A percentile compares a stretch with the other conserved stretches of the same genome.
Evolutionary conservation across 1,140 invertebrate genomes (phyloP).

Genomic region (Limonius californicus): DNA sequence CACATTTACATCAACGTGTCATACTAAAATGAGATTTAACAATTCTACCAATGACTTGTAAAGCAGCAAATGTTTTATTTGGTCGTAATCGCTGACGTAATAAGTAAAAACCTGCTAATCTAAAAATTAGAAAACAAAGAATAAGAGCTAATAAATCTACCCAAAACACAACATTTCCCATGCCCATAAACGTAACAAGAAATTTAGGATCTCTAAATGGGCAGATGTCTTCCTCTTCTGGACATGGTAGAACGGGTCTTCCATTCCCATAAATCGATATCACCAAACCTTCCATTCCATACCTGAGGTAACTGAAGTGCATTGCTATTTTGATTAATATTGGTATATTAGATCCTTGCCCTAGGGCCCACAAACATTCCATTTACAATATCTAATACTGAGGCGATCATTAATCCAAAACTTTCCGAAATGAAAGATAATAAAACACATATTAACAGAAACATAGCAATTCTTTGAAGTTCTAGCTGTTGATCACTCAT

Average conservation of each 20-base stretch:
- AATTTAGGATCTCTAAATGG: slow-evolving; percentile 62
- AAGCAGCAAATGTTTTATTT: slow-evolving; percentile 57
- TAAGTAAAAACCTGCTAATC: slow-evolving; percentile 59
- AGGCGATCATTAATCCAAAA: slow-evolving; percentile 67
- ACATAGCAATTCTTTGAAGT: slow-evolving; percentile 64
- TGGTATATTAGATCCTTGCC: slow-evolving; percentile 59
- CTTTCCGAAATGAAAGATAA: slow-evolving; percentile 72
- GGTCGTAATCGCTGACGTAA: slow-evolving; percentile 62
- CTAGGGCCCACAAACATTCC: slow-evolving; percentile 77
- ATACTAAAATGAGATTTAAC: slow-evolving; percentile 31
- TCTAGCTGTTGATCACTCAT: slow-evolving; percentile 86
- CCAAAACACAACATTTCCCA: slow-evolving; percentile 61
- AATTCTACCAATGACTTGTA: slow-evolving; percentile 41
- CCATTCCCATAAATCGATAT: slow-evolving; percentile 66
- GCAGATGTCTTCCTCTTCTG: slow-evolving; percentile 62
- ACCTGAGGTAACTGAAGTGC: slow-evolving; percentile 77
- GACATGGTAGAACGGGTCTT: slow-evolving; percentile 63
- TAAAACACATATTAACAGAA: slow-evolving; percentile 62
- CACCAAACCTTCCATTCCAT: slow-evolving; percentile 73
- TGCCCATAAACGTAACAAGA: slow-evolving; percentile 58
- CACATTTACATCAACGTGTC: too few relatives aligned
- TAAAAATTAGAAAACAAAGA: slow-evolving; percentile 56
- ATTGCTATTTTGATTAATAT: slow-evolving; percentile 68
- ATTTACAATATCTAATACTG: slow-evolving; percentile 68
- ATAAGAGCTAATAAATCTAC: slow-evolving; percentile 55